Evolutionary conservation across 1,140 invertebrate species (phyloP).

Genomic region (Rhagoletis zephyria): DNA sequence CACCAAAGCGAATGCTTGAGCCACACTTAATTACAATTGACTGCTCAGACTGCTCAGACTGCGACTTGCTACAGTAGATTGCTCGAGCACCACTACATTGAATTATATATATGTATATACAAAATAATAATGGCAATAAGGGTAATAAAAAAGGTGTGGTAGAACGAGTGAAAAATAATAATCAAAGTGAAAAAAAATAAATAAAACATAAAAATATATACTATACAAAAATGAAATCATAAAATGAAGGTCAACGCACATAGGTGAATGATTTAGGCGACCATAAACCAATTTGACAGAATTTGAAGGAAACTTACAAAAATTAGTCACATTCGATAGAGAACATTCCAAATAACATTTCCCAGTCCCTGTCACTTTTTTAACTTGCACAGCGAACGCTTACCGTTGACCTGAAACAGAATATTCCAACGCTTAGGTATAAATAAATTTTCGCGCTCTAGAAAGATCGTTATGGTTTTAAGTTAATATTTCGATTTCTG

Average conservation of each 20-base stretch:
- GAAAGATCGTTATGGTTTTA: too few relatives aligned
- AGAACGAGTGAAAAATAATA: neutral
- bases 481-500: too few relatives aligned
- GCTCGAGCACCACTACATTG: constrained; percentile 19
- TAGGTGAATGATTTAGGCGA: too few relatives aligned
- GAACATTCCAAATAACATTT: too few relatives aligned
- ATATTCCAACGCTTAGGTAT: too few relatives aligned
- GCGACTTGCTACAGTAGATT: neutral
- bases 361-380: too few relatives aligned
- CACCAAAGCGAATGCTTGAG: neutral
- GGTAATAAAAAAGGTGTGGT: neutral
- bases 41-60: constrained; percentile 26
- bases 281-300: too few relatives aligned
- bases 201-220: constrained; percentile 14
- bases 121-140: neutral
- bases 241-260: neutral
- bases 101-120: neutral
- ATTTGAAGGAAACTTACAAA: too few relatives aligned
- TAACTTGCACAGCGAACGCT: too few relatives aligned
- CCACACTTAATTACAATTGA: constrained; percentile 37
- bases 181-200: constrained; percentile 9
- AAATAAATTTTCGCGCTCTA: too few relatives aligned
- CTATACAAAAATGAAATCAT: neutral
- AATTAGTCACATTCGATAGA: too few relatives aligned
- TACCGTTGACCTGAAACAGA: too few relatives aligned